Base-by-base conservation (phyloP, 2,113 vertebrate genomes). In the Cephalopterus ornatus region DNA sequence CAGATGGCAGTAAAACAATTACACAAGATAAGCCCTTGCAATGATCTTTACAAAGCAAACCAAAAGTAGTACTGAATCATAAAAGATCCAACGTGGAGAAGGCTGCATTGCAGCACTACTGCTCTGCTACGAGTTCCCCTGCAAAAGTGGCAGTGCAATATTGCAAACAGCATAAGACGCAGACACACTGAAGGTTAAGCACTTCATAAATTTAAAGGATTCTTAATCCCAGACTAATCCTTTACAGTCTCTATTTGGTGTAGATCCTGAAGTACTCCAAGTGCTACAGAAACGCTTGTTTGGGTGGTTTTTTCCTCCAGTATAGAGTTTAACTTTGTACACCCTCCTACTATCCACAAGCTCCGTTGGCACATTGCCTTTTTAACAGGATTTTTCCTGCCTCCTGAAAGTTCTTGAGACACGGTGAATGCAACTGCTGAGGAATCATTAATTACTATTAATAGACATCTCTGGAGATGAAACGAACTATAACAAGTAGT, bases 1-100 rank as follows among this genome's bases (percentile, higher is more conserved):
- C 97, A 98, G 98, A 97, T 97, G 97, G 97, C 92, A 96, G 96
- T 98, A 98, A 98, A 97, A 98, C 97, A 98, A 97, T 97, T 98
- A 97, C 96, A 97, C 94, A 91, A 95, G 96, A 97, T 96, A 98
- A 98, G 97, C 97, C 97, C 97, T 98, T 97, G 89, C 96, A 95
- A 97, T 95, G 97, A 97, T 98, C 98, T 98, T 96, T 97, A 71
- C 92, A 92, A 97, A 97, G 97, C 93, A 95, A 92, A 98, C 90
- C 92, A 71, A 81, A 94, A 97, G 95, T 73, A 85, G 90, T 41
- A 93, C 78, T 93, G 97, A 98, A 97, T 97, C 97, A 92, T 79
- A 97, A 96, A 97, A 95, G 97, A 63, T 92, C 96, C 97, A 94
- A 95, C 46, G 91, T 93, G 95, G 92, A 93, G 96, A 98, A 92